Evolutionary conservation across 2,113 vertebrate species (phyloP).

Genomic region (pig (Sus scrofa)): T2T-Sscrofa CM000828.6:55360501-55361000

Average conservation of each 20-base stretch:
- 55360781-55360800: conserved; percentile 74
- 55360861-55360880: conserved; percentile 76
- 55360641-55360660: conserved; percentile 36
- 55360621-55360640: background rate
- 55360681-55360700: conserved; percentile 52
- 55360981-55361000: conserved; percentile 48
- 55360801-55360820: conserved; percentile 80
- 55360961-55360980: conserved; percentile 30
- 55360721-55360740: conserved; percentile 78
- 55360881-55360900: background rate
- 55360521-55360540: conserved; percentile 95
- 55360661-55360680: conserved; percentile 74
- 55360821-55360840: conserved; percentile 73
- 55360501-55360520: conserved; percentile 89
- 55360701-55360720: conserved; percentile 72
- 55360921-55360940: conserved; percentile 64
- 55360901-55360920: conserved; percentile 3
- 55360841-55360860: conserved; percentile 72
- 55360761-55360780: conserved; percentile 69
- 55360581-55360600: conserved; percentile 92
- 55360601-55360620: conserved; percentile 1
- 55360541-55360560: conserved; percentile 94
- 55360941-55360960: conserved; percentile 65
- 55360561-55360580: conserved; percentile 91
- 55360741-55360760: conserved; percentile 82